Base-by-base conservation (phyloP, 2,888 invertebrate genomes). In the Arrhopalites spinosus region DNA sequence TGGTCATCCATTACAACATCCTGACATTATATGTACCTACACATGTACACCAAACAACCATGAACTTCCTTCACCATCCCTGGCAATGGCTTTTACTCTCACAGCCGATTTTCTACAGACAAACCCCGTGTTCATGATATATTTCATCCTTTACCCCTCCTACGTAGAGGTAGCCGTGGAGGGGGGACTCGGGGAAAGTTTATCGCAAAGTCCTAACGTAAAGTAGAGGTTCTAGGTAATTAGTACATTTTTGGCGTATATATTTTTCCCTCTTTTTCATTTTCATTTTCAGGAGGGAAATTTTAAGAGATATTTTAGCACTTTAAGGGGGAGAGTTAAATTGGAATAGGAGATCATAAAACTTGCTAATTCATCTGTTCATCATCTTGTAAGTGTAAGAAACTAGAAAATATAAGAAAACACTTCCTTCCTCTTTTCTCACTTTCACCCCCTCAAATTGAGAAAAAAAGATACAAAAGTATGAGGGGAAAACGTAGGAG, bases 1-100 rank as follows among this genome's bases (percentile, higher is more conserved):
- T 29, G 70, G 61, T 61, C 71, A 71, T 71, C 45, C 71, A 71
- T 71, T 71, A 59, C 61, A 59, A 66, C 66, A 66, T 27, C 23
- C n/a, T 20, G n/a, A 17, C 53, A 8, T 2, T 36, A 11, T 36
- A 11, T 36, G 53, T 23, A 11, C 61, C 25, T 27, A 29, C 23
- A 59, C 11, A 45, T 11, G 15, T 45, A 8, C 47, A 45, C 11
- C 59, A 59, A 1, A 17, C 3, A n/a, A 59, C 20, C 59, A 20
- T 59, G 5, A 27, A 61, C 11, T 61, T 23, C 11, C 61, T 25
- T 29, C 29, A 23, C 20, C 25, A 25, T 20, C 45, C 45, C 45
- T 11, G 15, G 15, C 15, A 45, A 11, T 15, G 7, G 45, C 15
- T 11, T n/a, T n/a, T n/a, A n/a, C n/a, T n/a, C n/a, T n/a, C n/a